phyloP scores from a whole-genome alignment of 1,140 invertebrate genomes.

The Achroia grisella region DNA sequence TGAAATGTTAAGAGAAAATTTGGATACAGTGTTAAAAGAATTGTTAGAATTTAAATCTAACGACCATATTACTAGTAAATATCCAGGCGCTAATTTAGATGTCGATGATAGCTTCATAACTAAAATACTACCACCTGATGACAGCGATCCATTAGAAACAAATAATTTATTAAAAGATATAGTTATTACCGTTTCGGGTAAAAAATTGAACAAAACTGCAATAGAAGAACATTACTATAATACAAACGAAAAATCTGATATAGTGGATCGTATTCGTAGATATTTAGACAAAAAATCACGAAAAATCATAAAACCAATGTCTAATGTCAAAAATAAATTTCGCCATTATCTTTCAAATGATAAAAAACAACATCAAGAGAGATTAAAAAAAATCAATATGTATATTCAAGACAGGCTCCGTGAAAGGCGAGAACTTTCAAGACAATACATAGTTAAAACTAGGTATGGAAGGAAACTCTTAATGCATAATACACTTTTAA shows the following conservation, averaged over 20 bases:
- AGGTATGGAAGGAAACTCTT: constrained; percentile 16
- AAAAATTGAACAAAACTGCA: constrained; percentile 18
- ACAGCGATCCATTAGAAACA: constrained; percentile 3
- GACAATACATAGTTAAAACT: constrained; percentile 3
- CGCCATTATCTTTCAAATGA: constrained; percentile 17
- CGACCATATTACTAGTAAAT: constrained; percentile 31
- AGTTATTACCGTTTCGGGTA: constrained; percentile 16
- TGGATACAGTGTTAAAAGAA: constrained; percentile 80
- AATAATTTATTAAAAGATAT: constrained; percentile 14
- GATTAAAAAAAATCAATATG: constrained; percentile 12
- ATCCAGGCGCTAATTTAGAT: constrained; percentile 54
- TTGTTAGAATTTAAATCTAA: constrained; percentile 74
- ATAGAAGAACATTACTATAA: constrained; percentile 13
- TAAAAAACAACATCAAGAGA: constrained; percentile 11
- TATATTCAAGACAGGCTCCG: constrained; percentile 1
- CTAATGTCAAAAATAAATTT: constrained; percentile 23
- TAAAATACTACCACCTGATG: constrained; percentile 5
- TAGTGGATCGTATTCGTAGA: constrained; percentile 47
- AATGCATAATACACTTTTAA: constrained; percentile 5
- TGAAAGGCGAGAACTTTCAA: background rate
- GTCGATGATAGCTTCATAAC: constrained; percentile 32
- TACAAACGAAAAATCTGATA: constrained; percentile 28
- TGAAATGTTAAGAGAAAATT: constrained; percentile 85
- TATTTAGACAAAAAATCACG: constrained; percentile 40
- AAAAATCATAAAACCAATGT: constrained; percentile 19